A percentile compares a stretch with the other conserved stretches of the same genome.
Evolutionary conservation across 2,888 invertebrate species (phyloP).

Genomic region (Drosophila paranaensis): DNA sequence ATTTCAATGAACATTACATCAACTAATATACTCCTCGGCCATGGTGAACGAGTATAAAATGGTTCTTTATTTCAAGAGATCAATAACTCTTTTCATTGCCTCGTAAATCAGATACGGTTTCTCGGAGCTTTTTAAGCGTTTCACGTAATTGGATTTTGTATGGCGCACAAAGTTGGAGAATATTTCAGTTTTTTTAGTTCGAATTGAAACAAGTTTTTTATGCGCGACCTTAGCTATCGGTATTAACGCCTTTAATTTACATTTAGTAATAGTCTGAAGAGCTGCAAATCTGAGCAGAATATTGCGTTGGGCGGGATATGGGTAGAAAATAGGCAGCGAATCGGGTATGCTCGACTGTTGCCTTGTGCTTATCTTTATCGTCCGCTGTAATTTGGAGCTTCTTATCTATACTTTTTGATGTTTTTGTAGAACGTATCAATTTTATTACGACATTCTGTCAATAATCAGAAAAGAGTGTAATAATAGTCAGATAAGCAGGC

Average conservation of each 20-base stretch:
- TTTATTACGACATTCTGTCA: too few relatives aligned
- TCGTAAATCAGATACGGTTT: conserved; percentile 2
- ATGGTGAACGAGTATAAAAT: not conserved
- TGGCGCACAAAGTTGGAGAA: not conserved
- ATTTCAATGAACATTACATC: not conserved
- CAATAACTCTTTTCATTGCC: conserved; percentile 11
- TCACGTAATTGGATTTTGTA: not conserved
- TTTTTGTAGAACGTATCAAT: not conserved
- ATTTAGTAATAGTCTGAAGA: not conserved
- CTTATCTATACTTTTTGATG: not conserved
- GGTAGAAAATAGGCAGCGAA: not conserved
- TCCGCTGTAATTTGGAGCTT: too few relatives aligned
- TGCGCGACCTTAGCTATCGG: not conserved
- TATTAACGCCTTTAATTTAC: not conserved
- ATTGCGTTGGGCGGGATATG: not conserved
- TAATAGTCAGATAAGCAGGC: not conserved
- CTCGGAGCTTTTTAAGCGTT: not conserved
- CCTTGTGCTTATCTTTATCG: not conserved
- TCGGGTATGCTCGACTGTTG: not conserved
- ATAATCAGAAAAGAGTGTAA: not conserved
- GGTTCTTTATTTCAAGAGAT: not conserved
- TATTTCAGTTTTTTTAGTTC: not conserved
- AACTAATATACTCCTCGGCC: not conserved
- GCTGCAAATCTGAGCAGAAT: not conserved
- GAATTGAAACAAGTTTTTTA: not conserved